Evolutionary conservation across 2,888 invertebrate genomes (phyloP).

Genomic region (Homarus gammarus): DNA sequence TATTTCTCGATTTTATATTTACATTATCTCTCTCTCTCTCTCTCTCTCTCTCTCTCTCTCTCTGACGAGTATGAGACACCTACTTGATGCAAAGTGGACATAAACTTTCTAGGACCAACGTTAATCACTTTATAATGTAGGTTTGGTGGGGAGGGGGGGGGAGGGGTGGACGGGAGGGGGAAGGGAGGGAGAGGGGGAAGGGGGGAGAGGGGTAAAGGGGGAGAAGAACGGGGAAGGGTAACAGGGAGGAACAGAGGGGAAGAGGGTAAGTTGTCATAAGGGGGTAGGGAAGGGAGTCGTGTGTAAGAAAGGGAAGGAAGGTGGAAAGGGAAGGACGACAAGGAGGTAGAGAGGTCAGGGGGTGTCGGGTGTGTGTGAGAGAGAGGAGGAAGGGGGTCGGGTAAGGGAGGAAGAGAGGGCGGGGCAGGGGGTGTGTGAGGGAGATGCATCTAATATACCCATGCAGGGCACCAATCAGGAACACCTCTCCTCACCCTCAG

Average conservation of each 20-base stretch:
- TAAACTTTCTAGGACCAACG: conserved; percentile 21
- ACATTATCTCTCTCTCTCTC: background rate
- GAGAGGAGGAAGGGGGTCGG: background rate
- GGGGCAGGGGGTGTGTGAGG: too few relatives aligned
- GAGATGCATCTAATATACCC: conserved; percentile 4
- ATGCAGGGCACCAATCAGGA: background rate
- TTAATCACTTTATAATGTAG: conserved; percentile 54
- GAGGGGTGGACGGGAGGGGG: background rate
- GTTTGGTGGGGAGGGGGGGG: background rate
- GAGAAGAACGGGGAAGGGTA: too few relatives aligned
- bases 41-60: background rate
- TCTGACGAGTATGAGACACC: background rate
- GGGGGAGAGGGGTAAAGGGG: conserved; percentile 11
- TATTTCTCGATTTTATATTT: background rate
- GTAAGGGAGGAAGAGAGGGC: background rate
- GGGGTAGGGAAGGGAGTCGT: too few relatives aligned
- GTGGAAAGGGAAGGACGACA: too few relatives aligned
- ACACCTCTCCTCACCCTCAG: background rate
- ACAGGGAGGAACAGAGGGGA: too few relatives aligned
- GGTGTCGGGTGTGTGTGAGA: too few relatives aligned
- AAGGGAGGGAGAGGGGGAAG: conserved; percentile 10
- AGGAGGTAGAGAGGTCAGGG: too few relatives aligned
- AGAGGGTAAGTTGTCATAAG: too few relatives aligned
- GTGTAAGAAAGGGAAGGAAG: too few relatives aligned
- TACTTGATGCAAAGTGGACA: conserved; percentile 5